phyloP scores from a whole-genome alignment of 1,140 invertebrate species.

The Sarcophaga bullata region DNA sequence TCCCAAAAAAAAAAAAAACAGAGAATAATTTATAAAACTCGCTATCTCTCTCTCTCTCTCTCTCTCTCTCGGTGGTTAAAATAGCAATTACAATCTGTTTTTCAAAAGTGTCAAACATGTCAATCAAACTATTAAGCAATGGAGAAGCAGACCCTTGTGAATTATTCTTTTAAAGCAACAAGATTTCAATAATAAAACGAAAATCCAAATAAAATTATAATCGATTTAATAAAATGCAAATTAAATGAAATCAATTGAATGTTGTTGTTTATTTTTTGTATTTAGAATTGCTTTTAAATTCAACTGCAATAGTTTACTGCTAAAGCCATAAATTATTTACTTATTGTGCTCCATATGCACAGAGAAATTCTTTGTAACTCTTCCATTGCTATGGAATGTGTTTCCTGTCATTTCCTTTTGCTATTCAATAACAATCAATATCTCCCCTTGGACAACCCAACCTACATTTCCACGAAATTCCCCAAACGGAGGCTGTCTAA shows the following conservation, averaged over 20 bases:
- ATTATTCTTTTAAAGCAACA: too few relatives aligned
- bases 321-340: conserved; percentile 9
- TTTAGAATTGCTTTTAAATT: background rate
- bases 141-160: background rate
- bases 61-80: background rate
- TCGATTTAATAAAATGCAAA: too few relatives aligned
- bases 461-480: background rate
- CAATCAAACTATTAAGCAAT: conserved; percentile 8
- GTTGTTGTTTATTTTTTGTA: too few relatives aligned
- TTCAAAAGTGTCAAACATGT: background rate
- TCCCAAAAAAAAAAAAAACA: too few relatives aligned
- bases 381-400: background rate
- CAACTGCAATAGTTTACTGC: background rate
- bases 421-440: background rate
- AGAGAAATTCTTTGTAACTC: background rate
- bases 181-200: too few relatives aligned
- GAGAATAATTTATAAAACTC: background rate
- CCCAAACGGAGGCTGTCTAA: background rate
- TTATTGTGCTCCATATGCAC: background rate
- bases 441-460: background rate
- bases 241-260: too few relatives aligned
- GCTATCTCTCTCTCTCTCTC: background rate
- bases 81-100: conserved; percentile 15
- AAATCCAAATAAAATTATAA: too few relatives aligned
- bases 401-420: background rate